Percentiles rank a stretch among this genome's conserved stretches.
These are phyloP conservation scores for Neomorphus geoffroyi DNA, from an alignment of 2,797 vertebrate species.

Conservation along the genomic window DNA sequence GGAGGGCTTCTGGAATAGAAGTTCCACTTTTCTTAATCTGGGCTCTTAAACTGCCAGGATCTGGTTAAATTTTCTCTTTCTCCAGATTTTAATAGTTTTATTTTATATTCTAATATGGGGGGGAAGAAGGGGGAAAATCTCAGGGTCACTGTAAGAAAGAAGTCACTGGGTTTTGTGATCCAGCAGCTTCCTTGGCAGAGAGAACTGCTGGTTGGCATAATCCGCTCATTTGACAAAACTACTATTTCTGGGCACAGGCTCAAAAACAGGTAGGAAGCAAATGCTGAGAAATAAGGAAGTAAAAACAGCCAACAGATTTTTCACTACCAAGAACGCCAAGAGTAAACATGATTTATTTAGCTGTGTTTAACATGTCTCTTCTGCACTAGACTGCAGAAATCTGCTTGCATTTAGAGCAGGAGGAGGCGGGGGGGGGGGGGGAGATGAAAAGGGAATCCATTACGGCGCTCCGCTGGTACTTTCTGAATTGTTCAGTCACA, in stretches of 20 bases:
- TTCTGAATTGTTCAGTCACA: slow-evolving; percentile 56
- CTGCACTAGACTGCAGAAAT: slow-evolving; percentile 70
- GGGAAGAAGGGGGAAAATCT: slow-evolving; percentile 27
- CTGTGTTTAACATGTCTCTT: slow-evolving; percentile 75
- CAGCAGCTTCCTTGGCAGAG: slow-evolving; percentile 82
- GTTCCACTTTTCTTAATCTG: slow-evolving; percentile 24
- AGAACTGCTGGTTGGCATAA: slow-evolving; percentile 80
- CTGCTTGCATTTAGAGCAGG: slow-evolving; percentile 71
- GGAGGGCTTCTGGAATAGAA: slow-evolving; percentile 30
- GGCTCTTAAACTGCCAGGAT: slow-evolving; percentile 22
- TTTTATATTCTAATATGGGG: slow-evolving; percentile 51
- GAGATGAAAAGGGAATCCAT: slow-evolving; percentile 49
- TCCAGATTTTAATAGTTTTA: slow-evolving; percentile 60
- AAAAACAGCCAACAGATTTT: slow-evolving; percentile 82
- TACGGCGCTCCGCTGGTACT: slow-evolving; percentile 31
- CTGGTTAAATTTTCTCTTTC: neutral
- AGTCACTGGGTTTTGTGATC: slow-evolving; percentile 78
- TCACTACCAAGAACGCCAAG: slow-evolving; percentile 79
- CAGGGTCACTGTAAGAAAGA: slow-evolving; percentile 77
- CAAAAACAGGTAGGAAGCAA: slow-evolving; percentile 89
- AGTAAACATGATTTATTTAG: slow-evolving; percentile 86
- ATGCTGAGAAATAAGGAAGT: slow-evolving; percentile 85
- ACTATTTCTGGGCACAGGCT: slow-evolving; percentile 87
- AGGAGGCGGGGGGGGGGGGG: slow-evolving; percentile 25
- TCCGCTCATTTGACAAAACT: slow-evolving; percentile 83